Conservation (phyloP, 2,888 invertebrate species). For the Hirtodrosophila duncani region DNA sequence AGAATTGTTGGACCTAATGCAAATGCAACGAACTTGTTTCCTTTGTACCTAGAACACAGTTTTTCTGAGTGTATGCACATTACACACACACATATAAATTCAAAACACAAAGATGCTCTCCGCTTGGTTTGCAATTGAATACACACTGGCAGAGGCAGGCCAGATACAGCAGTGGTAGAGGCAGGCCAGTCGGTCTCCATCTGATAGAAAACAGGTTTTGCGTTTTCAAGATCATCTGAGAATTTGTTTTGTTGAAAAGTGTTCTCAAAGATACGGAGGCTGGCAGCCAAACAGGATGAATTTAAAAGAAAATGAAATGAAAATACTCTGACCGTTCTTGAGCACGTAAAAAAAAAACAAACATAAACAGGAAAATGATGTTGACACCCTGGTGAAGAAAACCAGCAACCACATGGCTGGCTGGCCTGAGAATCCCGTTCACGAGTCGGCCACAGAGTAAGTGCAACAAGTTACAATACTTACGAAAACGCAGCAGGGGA, state of each 20-base stretch:
- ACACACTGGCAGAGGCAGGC: constrained; percentile 10
- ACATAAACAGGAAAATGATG: constrained; percentile 16
- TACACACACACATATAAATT: constrained; percentile 6
- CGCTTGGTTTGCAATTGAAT: constrained; percentile 27
- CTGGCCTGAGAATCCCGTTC: too few relatives aligned
- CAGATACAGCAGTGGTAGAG: constrained; percentile 2
- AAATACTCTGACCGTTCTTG: too few relatives aligned
- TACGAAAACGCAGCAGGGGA: constrained; percentile 56
- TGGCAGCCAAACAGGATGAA: constrained; percentile 46
- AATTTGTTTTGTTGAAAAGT: constrained; percentile 42
- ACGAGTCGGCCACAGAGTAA: constrained; percentile 28
- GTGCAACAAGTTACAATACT: constrained; percentile 53
- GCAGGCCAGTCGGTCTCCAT: constrained; percentile 13
- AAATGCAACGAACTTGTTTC: too few relatives aligned
- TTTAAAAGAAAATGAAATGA: constrained; percentile 55
- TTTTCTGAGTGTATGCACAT: too few relatives aligned
- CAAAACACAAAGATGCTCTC: too few relatives aligned
- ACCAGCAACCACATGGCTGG: constrained; percentile 42
- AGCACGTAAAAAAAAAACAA: constrained; percentile 20
- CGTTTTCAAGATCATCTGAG: constrained; percentile 36
- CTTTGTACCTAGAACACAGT: too few relatives aligned
- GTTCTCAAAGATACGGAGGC: constrained; percentile 19
- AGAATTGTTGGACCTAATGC: too few relatives aligned
- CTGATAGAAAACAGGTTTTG: constrained; percentile 62
- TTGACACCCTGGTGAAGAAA: constrained; percentile 11